Percentiles rank a stretch among this genome's conserved stretches.
phyloP scores from a whole-genome alignment of 2,797 vertebrate genomes.

The Acanthurus tractus region DNA sequence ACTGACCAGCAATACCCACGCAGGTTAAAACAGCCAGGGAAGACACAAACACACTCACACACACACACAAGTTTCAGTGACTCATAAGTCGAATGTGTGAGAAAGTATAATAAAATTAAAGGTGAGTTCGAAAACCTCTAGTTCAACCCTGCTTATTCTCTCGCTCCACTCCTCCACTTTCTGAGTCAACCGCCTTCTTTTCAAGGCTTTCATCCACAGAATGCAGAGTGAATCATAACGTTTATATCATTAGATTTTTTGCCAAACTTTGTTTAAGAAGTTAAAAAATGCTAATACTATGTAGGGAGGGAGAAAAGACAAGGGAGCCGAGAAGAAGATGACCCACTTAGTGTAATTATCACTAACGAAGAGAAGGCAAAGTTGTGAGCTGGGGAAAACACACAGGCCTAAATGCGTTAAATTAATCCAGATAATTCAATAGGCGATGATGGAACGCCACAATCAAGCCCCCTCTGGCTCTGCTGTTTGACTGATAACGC shows the following conservation, averaged over 20 bases:
- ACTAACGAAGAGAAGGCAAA: constrained; percentile 81
- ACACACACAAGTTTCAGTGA: constrained; percentile 45
- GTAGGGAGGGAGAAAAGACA: constrained; percentile 59
- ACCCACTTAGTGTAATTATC: constrained; percentile 86
- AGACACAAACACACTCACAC: too few species aligned
- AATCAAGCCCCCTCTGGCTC: constrained; percentile 80
- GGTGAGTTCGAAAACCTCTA: constrained; percentile 60
- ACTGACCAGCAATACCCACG: constrained; percentile 52
- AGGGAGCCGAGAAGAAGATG: constrained; percentile 71
- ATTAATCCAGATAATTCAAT: constrained; percentile 87
- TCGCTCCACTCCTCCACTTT: constrained; percentile 72
- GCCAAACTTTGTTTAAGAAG: constrained; percentile 82
- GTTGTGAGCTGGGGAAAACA: constrained; percentile 81
- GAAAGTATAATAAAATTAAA: constrained; percentile 69
- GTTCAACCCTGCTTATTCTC: constrained; percentile 61
- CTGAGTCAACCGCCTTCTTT: constrained; percentile 78
- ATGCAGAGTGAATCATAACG: constrained; percentile 73
- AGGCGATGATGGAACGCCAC: constrained; percentile 83
- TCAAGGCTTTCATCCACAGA: constrained; percentile 67
- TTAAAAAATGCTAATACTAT: constrained; percentile 73
- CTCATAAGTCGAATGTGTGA: constrained; percentile 49
- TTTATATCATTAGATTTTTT: constrained; percentile 70
- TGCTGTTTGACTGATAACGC: constrained; percentile 77
- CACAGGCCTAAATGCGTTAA: constrained; percentile 84
- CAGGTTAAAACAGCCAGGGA: constrained; percentile 28